Evolutionary conservation across 23 tunicate genomes (phyloP), one percentile per base, ranked within the genome.

Genomic region (Corella eumyota): DNA sequence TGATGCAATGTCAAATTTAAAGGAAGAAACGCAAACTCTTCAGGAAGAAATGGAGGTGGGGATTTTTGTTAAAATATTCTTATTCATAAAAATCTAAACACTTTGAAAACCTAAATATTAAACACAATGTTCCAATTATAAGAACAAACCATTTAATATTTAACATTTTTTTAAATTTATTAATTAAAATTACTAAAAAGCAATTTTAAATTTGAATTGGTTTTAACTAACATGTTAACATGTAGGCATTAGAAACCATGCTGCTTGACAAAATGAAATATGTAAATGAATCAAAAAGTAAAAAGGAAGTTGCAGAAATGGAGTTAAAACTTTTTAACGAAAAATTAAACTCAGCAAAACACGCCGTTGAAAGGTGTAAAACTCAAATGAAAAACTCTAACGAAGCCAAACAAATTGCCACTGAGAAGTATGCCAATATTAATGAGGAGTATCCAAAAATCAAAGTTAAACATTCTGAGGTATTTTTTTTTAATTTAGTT

Each of bases 271-370:
- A 70, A 66, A 61, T 90, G 71, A 84, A 84, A 60, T 66, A 63
- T 38, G 96, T 73, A 5, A 88, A 88, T 61, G 96, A 66, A 0
- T 60, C 81, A 11, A 88, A 88, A 62, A 56, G 72, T 48, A 48
- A 59, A 50, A 34, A 53, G 24, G 96, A 88, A 29, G 49, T 88
- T 36, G 81, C 76, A 1, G 60, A 66, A 29, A 57, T 62, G 19
- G 81, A 88, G 55, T 59, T 88, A 22, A 62, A 72, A 53, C 49
- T 88, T 17, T 67, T 80, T 29, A 45, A 22, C 26, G 59, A 53
- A 25, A 79, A 79, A 17, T 61, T 74, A 19, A 70, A 66, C 27
- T 73, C 73, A 34, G 96, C 96, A 17, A 55, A 48, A 29, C 56
- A 47, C 0, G 87, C 96, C 48, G 24, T 71, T n/a, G 73, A 66